These are phyloP conservation scores for Lepidocyrtinus sp. DNA, from an alignment of 2,888 invertebrate species.

Conservation along the genomic window DNA sequence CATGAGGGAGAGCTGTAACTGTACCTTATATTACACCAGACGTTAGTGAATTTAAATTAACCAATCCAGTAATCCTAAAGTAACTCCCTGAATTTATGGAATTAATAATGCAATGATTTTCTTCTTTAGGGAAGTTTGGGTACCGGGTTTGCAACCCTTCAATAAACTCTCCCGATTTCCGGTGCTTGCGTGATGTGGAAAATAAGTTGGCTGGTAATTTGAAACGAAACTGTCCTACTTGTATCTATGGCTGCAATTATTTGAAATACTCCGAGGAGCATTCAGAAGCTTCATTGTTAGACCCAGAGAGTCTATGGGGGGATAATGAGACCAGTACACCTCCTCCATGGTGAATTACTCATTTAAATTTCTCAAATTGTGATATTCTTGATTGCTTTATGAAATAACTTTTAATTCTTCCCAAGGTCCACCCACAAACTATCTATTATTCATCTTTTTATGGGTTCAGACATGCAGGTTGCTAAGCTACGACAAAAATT, in stretches of 20 bases:
- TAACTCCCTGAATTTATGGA: neutral
- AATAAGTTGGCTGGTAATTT: constrained; percentile 7
- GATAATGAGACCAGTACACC: constrained; percentile 34
- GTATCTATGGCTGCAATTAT: constrained; percentile 38
- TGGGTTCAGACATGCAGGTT: constrained; percentile 47
- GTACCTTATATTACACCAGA: constrained; percentile 41
- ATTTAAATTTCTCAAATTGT: neutral
- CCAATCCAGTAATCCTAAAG: neutral
- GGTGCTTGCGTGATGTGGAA: constrained; percentile 27
- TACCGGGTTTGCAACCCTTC: constrained; percentile 43
- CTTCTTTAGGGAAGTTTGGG: constrained; percentile 20
- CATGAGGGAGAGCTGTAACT: constrained; percentile 39
- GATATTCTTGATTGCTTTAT: neutral
- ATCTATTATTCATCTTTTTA: constrained; percentile 39
- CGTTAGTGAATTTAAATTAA: constrained; percentile 11
- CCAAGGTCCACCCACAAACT: constrained; percentile 30
- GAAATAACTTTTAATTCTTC: constrained; percentile 11
- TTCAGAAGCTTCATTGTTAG: constrained; percentile 37
- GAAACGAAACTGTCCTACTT: neutral
- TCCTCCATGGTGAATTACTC: constrained; percentile 11
- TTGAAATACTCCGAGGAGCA: constrained; percentile 40
- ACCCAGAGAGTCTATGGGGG: constrained; percentile 33
- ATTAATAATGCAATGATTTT: constrained; percentile 10
- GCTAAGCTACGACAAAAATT: constrained; percentile 44
- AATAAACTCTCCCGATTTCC: constrained; percentile 14